A percentile compares a stretch with the other conserved stretches of the same genome.
Conservation (phyloP, 1,140 invertebrate species). For the Panulirus ornatus region DNA sequence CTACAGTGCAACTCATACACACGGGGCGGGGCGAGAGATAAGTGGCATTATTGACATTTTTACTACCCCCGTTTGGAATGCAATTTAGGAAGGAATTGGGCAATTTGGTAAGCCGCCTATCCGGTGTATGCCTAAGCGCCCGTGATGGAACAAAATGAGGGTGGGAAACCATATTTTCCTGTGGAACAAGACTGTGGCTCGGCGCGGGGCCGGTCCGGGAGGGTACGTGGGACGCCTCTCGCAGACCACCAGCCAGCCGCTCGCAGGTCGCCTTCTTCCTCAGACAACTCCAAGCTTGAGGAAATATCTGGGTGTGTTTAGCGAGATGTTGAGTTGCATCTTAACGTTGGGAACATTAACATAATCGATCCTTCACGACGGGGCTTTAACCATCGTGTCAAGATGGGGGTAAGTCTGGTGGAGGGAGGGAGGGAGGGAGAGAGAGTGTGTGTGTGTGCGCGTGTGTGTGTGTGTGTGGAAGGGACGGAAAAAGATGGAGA, state of each 20-base stretch:
- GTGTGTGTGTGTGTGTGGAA: background rate
- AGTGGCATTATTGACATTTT: constrained; percentile 70
- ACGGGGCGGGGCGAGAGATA: constrained; percentile 55
- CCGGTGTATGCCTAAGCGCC: constrained; percentile 57
- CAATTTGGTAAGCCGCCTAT: constrained; percentile 63
- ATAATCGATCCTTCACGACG: constrained; percentile 3
- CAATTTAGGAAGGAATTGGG: constrained; percentile 61
- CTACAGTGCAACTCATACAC: background rate
- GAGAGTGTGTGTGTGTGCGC: background rate
- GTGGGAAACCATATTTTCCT: constrained; percentile 33
- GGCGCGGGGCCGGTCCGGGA: background rate
- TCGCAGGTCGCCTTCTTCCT: no score
- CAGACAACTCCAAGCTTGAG: background rate
- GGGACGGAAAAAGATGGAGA: background rate
- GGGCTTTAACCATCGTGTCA: background rate
- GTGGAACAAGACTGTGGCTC: constrained; percentile 22
- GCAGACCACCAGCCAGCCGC: no score
- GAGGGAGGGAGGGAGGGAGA: background rate
- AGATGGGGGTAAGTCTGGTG: background rate
- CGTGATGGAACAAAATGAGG: constrained; percentile 62
- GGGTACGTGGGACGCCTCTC: no score
- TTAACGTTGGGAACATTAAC: background rate
- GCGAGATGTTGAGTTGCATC: background rate
- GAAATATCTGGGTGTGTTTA: background rate
- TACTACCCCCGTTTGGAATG: constrained; percentile 64